phyloP scores from a whole-genome alignment of 2,113 vertebrate genomes.

The Vidua macroura region DNA sequence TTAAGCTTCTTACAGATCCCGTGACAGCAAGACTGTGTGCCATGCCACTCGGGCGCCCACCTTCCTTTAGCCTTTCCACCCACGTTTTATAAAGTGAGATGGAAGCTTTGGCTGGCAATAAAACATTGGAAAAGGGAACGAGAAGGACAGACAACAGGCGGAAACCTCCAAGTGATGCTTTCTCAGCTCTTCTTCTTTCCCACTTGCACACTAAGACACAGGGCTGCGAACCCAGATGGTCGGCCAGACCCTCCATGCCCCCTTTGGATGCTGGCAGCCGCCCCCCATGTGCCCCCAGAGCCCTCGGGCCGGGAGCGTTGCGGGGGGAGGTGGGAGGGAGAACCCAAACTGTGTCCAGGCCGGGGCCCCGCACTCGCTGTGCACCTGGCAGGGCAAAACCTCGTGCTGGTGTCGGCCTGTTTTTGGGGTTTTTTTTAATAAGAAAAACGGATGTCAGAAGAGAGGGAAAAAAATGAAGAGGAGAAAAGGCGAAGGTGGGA shows the following conservation, averaged over 20 bases:
- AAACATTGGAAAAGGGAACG: neutral
- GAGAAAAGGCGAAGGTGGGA: neutral
- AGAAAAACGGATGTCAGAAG: neutral
- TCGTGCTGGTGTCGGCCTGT: neutral
- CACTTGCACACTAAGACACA: neutral
- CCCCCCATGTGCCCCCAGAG: rapidly evolving
- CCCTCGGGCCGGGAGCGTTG: neutral
- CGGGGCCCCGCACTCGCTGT: neutral
- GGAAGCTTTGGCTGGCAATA: neutral
- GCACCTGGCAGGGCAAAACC: neutral
- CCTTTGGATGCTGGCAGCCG: neutral
- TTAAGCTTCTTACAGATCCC: neutral
- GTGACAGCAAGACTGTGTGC: neutral
- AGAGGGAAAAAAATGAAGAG: rapidly evolving
- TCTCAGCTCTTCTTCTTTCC: neutral
- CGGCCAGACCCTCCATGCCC: neutral
- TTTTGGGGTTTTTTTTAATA: rapidly evolving
- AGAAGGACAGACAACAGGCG: neutral
- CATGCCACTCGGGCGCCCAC: neutral
- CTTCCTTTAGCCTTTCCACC: neutral
- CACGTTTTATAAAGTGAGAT: neutral
- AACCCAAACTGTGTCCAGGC: neutral
- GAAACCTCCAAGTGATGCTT: neutral
- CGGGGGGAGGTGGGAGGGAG: rapidly evolving
- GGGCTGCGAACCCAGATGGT: neutral